Conservation (phyloP, 2,888 invertebrate species). For the Lysandra bellargus region DNA sequence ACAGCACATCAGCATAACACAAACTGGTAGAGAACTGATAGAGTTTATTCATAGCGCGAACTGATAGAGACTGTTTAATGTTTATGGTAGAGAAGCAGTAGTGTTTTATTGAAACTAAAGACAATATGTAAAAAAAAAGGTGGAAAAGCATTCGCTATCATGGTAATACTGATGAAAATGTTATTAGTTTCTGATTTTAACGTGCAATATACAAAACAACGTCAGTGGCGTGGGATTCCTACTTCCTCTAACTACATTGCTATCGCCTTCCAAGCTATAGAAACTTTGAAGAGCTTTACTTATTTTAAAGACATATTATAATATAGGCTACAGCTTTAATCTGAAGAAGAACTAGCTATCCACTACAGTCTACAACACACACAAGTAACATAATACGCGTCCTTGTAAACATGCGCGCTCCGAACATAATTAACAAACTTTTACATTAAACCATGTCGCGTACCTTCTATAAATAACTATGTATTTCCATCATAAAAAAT, state of each 20-base stretch:
- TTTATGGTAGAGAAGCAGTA: background rate
- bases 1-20: too few species aligned
- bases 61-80: too few species aligned
- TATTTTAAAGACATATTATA: background rate
- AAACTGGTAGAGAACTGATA: too few species aligned
- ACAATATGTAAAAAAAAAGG: background rate
- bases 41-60: too few species aligned
- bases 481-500: constrained; percentile 28
- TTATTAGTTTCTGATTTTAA: background rate
- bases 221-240: too few species aligned
- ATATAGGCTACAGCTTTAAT: background rate
- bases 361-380: background rate
- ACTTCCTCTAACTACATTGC: background rate
- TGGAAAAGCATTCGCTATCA: background rate
- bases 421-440: constrained; percentile 28
- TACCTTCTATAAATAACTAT: constrained; percentile 29
- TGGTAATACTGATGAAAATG: background rate
- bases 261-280: background rate
- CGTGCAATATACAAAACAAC: background rate
- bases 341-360: background rate
- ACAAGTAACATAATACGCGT: background rate
- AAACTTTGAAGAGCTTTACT: background rate
- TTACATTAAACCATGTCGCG: constrained; percentile 8
- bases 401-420: constrained; percentile 8
- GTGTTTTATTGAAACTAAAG: too few species aligned